phyloP scores from a whole-genome alignment of 2,797 vertebrate species.

The Prionace glauca region DNA sequence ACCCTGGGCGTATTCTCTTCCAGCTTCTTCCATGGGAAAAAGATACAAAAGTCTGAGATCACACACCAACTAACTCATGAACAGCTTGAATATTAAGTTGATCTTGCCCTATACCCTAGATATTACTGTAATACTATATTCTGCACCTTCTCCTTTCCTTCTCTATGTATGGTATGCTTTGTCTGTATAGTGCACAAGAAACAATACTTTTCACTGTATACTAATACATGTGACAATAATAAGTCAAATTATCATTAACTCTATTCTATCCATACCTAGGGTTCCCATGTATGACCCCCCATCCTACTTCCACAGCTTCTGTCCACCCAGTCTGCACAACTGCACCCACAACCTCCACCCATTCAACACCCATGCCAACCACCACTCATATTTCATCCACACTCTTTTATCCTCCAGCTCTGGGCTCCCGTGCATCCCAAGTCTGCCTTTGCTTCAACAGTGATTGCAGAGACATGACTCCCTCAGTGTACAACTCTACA shows the following conservation, averaged over 20 bases:
- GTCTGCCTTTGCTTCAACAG: background rate
- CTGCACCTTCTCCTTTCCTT: too few relatives aligned
- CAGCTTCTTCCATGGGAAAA: too few relatives aligned
- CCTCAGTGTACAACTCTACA: background rate
- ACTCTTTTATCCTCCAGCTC: background rate
- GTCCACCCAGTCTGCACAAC: background rate
- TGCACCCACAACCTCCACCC: background rate
- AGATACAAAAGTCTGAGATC: too few relatives aligned
- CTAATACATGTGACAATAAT: too few relatives aligned
- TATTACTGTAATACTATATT: too few relatives aligned
- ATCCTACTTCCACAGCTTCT: background rate
- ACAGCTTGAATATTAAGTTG: too few relatives aligned
- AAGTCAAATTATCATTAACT: background rate
- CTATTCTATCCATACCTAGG: background rate
- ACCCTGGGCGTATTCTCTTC: too few relatives aligned
- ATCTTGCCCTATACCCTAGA: too few relatives aligned
- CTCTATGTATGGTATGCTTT: too few relatives aligned
- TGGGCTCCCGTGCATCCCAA: background rate
- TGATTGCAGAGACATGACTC: background rate
- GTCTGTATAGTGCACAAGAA: too few relatives aligned
- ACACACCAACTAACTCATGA: too few relatives aligned
- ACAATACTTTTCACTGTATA: too few relatives aligned
- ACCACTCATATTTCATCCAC: background rate
- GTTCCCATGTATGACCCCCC: background rate
- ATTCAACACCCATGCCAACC: background rate